Evolutionary conservation across 2,113 vertebrate genomes (phyloP), one percentile per base, ranked within the genome.

Genomic region (Salminus brasiliensis): DNA sequence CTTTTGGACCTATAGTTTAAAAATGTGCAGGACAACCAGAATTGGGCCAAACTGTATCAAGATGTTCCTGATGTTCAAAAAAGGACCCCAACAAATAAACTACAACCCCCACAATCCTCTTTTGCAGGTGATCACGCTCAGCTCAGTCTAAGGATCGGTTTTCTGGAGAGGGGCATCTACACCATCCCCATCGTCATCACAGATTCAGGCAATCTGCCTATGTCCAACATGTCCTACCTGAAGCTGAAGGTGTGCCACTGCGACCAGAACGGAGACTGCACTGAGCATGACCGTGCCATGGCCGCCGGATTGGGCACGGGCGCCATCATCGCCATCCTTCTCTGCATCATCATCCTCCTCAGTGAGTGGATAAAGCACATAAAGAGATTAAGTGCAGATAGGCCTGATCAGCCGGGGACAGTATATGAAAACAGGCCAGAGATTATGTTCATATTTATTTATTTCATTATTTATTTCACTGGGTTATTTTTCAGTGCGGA

Each of bases 341-440:
- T 99, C 13, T 99, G 98, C 82, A 96, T 99, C 90, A 98, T 99
- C 92, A 97, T 97, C 88, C 93, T 99, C 85, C 97, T 99, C 76
- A 95, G 98, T 99, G 87, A 98, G 97, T 96, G 2, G 12, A 66
- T 23, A 23, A 55, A 53, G 59, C 39, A 76, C 29, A 36, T 18
- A 76, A 67, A 76, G 16, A 18, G 18, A 76, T 32, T 65, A 10
- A 62, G 41, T n/a, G 59, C 67, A 52, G 34, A 74, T 39, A 70
- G 34, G 18, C 39, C 76, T 8, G 49, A 30, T 29, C 36, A 41
- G 18, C 34, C 32, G 5, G 47, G 23, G 9, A n/a, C 30, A 59
- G 62, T 15, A 25, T 53, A 49, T 47, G n/a, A 23, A 65, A 57
- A 72, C 52, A 72, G 23, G 5, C 18, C 69, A 53, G 49, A 21